Evolutionary conservation across 2,888 invertebrate genomes (phyloP).

Genomic region (Galerucella nymphaeae): DNA sequence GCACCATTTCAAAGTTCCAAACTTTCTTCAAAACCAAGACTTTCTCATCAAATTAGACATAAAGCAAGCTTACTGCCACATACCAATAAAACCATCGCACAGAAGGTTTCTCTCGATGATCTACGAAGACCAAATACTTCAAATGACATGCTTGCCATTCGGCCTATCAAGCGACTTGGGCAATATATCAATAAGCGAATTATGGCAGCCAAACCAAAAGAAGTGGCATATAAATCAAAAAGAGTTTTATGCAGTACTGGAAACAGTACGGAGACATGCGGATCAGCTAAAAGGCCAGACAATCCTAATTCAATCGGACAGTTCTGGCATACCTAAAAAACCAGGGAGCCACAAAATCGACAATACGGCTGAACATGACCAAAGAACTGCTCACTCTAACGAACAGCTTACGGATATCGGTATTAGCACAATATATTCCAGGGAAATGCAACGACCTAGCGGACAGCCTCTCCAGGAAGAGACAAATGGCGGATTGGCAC

Average conservation of each 20-base stretch:
- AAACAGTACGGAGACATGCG: too few species aligned
- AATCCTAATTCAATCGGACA: conserved; percentile 43
- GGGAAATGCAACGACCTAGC: conserved; percentile 45
- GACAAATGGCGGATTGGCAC: conserved; percentile 43
- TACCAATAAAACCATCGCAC: background rate
- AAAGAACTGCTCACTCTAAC: conserved; percentile 28
- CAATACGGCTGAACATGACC: conserved; percentile 13
- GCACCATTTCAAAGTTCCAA: too few species aligned
- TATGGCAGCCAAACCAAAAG: conserved; percentile 33
- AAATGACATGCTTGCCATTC: conserved; percentile 48
- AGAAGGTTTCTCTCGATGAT: background rate
- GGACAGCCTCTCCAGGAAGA: conserved; percentile 43
- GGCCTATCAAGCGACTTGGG: conserved; percentile 46
- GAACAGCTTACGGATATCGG: conserved; percentile 24
- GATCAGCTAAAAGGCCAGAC: conserved; percentile 21
- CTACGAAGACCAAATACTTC: conserved; percentile 20
- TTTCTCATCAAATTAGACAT: background rate
- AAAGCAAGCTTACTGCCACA: background rate
- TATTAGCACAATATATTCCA: conserved; percentile 41
- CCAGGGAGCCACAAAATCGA: conserved; percentile 24
- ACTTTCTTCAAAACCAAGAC: too few species aligned
- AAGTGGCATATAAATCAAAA: conserved; percentile 46
- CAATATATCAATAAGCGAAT: conserved; percentile 13
- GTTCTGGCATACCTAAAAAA: conserved; percentile 39
- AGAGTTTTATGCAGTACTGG: conserved; percentile 41